A percentile compares a stretch with the other conserved stretches of the same genome.
Evolutionary conservation across 2,797 vertebrate genomes (phyloP).

Genomic region (Acanthornis magna): DNA sequence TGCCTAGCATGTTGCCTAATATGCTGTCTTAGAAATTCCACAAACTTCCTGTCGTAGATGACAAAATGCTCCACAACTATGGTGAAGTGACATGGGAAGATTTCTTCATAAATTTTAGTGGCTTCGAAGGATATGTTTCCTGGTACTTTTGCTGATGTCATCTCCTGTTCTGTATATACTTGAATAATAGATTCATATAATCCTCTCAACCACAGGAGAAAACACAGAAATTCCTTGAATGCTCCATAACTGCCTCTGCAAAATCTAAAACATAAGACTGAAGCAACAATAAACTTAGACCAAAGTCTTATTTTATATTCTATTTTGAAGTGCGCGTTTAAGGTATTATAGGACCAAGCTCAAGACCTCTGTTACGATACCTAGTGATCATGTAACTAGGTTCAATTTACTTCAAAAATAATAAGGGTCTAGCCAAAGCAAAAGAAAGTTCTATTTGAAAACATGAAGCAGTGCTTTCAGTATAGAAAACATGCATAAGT

Average conservation of each 20-base stretch:
- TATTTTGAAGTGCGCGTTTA: background rate
- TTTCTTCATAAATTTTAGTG: background rate
- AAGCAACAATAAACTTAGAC: background rate
- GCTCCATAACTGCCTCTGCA: background rate
- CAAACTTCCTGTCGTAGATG: background rate
- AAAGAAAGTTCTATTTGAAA: background rate
- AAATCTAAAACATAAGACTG: background rate
- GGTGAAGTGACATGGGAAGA: background rate
- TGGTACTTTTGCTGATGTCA: background rate
- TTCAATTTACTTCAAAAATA: background rate
- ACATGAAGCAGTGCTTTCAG: background rate
- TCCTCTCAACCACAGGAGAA: background rate
- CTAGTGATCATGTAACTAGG: background rate
- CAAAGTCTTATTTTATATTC: background rate
- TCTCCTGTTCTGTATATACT: background rate
- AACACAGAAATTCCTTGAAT: background rate
- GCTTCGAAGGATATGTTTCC: background rate
- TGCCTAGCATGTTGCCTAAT: background rate
- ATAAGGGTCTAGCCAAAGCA: background rate
- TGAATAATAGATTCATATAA: background rate
- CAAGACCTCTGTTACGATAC: background rate
- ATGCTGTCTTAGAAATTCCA: background rate
- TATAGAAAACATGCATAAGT: background rate
- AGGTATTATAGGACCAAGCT: background rate
- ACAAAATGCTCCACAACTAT: background rate